Evolutionary conservation across 2,113 vertebrate species (phyloP).

Genomic region (Prinia subflava): DNA sequence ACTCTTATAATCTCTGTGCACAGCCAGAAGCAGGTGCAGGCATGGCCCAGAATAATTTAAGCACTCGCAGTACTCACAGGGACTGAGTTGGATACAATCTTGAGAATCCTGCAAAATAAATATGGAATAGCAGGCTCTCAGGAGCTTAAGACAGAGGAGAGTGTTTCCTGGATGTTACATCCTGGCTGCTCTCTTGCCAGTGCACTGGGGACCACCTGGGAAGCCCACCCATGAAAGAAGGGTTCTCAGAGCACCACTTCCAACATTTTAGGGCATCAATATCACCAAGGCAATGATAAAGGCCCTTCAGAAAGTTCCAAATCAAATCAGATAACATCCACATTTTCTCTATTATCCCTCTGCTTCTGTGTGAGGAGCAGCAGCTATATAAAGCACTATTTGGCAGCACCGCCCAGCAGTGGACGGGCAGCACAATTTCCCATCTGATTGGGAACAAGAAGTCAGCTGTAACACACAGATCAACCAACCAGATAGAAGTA

Average conservation of each 20-base stretch:
- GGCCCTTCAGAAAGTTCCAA: not conserved
- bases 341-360: not conserved
- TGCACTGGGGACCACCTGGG: not conserved
- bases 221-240: not conserved
- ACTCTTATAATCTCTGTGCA: not conserved
- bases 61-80: rapidly evolving
- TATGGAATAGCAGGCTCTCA: not conserved
- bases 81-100: not conserved
- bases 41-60: not conserved
- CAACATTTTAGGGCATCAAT: not conserved
- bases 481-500: not conserved
- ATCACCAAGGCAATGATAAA: not conserved
- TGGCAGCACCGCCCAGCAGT: not conserved
- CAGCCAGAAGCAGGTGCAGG: not conserved
- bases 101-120: not conserved
- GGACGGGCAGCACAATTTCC: not conserved
- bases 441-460: not conserved
- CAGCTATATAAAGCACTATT: not conserved
- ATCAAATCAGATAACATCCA: not conserved
- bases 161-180: not conserved
- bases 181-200: not conserved
- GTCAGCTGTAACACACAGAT: not conserved
- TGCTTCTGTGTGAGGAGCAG: not conserved
- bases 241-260: not conserved
- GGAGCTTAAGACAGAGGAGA: not conserved